A percentile compares a stretch with the other conserved stretches of the same genome.
phyloP scores from a whole-genome alignment of 1,140 invertebrate species.

The Tetramorium alpestre region DNA sequence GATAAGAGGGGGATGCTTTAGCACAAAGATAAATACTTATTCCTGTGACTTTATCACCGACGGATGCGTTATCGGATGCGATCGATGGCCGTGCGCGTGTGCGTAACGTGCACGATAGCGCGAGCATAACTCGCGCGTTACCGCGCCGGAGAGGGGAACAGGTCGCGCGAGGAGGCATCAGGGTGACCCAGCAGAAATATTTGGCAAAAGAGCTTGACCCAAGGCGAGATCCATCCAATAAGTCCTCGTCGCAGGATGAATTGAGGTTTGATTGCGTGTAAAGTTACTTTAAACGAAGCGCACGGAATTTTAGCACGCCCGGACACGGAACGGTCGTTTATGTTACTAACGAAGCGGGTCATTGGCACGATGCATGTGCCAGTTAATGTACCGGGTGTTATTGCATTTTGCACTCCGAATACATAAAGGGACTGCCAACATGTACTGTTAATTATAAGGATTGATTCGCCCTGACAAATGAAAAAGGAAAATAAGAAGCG shows the following conservation, averaged over 20 bases:
- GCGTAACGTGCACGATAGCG: slow-evolving; percentile 33
- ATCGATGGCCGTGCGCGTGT: neutral
- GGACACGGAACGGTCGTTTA: slow-evolving; percentile 33
- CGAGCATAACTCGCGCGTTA: slow-evolving; percentile 29
- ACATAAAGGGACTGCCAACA: slow-evolving; percentile 11
- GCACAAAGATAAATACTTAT: slow-evolving; percentile 70
- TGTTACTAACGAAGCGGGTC: slow-evolving; percentile 48
- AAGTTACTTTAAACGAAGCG: slow-evolving; percentile 51
- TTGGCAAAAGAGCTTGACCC: slow-evolving; percentile 51
- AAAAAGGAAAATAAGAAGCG: neutral
- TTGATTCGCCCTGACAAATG: neutral
- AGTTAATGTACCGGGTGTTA: slow-evolving; percentile 25
- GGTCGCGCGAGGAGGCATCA: neutral
- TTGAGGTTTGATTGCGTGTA: slow-evolving; percentile 51
- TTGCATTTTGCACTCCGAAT: slow-evolving; percentile 23
- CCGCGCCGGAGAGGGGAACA: neutral
- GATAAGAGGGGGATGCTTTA: slow-evolving; percentile 23
- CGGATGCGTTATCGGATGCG: slow-evolving; percentile 25
- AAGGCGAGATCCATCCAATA: slow-evolving; percentile 39
- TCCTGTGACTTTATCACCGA: slow-evolving; percentile 68
- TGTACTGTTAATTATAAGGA: slow-evolving; percentile 23
- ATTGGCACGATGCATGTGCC: slow-evolving; percentile 41
- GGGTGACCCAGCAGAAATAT: slow-evolving; percentile 53
- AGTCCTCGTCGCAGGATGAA: slow-evolving; percentile 48
- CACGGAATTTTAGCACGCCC: slow-evolving; percentile 31